phyloP scores from a whole-genome alignment of 2,113 vertebrate species.

The Climacteris rufus region DNA sequence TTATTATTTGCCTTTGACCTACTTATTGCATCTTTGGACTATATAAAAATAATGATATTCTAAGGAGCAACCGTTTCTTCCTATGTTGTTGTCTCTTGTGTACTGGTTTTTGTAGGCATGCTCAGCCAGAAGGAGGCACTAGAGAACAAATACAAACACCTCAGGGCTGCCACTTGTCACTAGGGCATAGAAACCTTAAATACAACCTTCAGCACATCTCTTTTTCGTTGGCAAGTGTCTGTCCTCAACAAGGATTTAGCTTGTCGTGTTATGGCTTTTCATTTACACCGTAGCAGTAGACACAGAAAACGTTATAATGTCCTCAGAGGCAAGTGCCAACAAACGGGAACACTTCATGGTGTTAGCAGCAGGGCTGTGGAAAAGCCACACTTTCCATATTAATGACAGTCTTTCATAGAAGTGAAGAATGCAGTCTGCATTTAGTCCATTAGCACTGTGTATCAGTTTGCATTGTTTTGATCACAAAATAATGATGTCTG shows the following conservation, averaged over 20 bases:
- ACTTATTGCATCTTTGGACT: neutral
- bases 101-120: neutral
- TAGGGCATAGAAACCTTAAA: neutral
- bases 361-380: neutral
- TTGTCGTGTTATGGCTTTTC: fast-evolving
- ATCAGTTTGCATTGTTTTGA: neutral
- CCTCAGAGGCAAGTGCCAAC: neutral
- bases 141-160: neutral
- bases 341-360: neutral
- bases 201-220: neutral
- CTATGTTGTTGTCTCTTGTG: neutral
- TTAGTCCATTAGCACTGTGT: neutral
- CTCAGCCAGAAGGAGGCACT: neutral
- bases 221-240: neutral
- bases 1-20: neutral
- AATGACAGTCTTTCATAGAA: neutral
- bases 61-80: neutral
- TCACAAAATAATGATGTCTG: neutral
- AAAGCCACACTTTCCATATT: neutral
- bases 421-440: neutral
- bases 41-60: neutral
- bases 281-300: neutral
- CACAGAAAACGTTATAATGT: neutral
- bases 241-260: neutral
- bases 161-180: neutral